Conservation (phyloP, 2,113 vertebrate species). For the Puffinus mauretanicus region DNA sequence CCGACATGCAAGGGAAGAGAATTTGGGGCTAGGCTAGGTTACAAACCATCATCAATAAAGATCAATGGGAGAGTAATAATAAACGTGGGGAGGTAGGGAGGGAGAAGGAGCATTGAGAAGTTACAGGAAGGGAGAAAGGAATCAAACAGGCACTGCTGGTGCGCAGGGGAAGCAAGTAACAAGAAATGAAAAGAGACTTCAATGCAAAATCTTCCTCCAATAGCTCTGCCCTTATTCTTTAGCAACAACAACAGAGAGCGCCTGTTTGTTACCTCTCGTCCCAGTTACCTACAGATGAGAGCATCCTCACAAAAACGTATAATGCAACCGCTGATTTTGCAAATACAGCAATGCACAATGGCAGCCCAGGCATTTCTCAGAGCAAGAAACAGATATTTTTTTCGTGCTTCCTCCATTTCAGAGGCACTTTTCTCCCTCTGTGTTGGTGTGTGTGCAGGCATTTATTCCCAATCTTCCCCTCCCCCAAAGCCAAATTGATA, state of each 20-base stretch:
- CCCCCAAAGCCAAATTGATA: neutral
- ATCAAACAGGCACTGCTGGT: constrained; percentile 41
- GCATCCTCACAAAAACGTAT: constrained; percentile 21
- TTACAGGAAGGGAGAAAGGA: constrained; percentile 4
- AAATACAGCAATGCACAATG: constrained; percentile 39
- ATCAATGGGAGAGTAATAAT: neutral
- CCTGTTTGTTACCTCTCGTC: constrained; percentile 40
- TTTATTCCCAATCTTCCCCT: constrained; percentile 29
- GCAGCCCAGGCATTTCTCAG: constrained; percentile 7
- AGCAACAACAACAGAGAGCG: constrained; percentile 42
- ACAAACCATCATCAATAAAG: neutral
- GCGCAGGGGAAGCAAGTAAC: constrained; percentile 1
- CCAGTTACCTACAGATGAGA: constrained; percentile 58
- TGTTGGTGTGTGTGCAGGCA: neutral
- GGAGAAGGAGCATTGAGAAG: neutral
- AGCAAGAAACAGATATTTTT: neutral
- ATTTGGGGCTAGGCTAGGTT: neutral
- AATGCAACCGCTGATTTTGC: constrained; percentile 10
- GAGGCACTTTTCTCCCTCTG: constrained; percentile 38
- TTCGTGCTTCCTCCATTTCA: constrained; percentile 66
- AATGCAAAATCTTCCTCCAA: constrained; percentile 2
- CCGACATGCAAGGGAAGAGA: neutral
- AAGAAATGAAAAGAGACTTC: constrained; percentile 5
- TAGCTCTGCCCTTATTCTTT: constrained; percentile 59
- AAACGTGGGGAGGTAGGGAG: neutral